A percentile compares a stretch with the other conserved stretches of the same genome.
These are phyloP conservation scores for Hypocryptadius cinnamomeus DNA, from an alignment of 2,113 vertebrate genomes.

Conservation along the genomic window DNA sequence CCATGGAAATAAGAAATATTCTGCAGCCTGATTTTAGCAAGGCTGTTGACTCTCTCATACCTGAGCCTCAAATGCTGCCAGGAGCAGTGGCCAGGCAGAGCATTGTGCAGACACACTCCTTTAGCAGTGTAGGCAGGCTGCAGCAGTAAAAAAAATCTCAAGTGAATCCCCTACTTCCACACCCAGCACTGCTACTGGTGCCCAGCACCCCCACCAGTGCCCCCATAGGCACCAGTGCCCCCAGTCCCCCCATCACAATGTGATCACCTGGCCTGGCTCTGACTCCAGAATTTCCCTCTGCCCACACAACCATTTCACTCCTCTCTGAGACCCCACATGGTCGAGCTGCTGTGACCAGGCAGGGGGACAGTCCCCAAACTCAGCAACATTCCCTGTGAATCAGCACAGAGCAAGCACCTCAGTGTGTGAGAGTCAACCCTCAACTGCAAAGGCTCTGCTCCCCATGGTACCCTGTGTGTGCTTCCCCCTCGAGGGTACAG, in stretches of 20 bases:
- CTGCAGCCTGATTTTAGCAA: neutral
- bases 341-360: neutral
- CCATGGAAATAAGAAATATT: neutral
- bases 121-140: neutral
- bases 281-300: neutral
- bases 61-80: accelerated
- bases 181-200: neutral
- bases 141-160: neutral
- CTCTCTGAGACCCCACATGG: accelerated
- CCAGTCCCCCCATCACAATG: neutral
- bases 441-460: neutral
- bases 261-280: neutral
- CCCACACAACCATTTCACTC: neutral
- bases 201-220: neutral
- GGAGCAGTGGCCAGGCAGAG: neutral
- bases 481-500: accelerated
- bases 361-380: neutral
- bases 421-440: accelerated
- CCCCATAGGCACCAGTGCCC: neutral
- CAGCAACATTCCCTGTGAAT: neutral
- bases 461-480: accelerated
- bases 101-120: neutral
- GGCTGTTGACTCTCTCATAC: neutral
- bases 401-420: neutral
- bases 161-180: neutral